Evolutionary conservation across 2,888 invertebrate species (phyloP).

Genomic region (Phaedon cochleariae): DNA sequence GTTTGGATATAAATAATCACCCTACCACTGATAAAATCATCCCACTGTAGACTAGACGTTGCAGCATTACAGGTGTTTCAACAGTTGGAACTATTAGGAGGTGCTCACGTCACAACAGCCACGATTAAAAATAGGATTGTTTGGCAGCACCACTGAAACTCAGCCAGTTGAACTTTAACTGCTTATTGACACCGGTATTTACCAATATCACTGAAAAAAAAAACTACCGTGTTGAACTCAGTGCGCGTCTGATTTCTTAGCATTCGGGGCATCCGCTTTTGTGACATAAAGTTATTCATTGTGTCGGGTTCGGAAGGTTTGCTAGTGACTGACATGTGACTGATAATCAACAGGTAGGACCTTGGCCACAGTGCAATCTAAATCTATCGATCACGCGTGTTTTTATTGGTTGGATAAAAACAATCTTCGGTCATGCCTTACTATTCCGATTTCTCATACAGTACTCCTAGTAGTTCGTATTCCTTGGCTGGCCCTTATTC

Average conservation of each 20-base stretch:
- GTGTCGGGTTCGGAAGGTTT: not conserved
- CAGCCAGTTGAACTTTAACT: conserved; percentile 53
- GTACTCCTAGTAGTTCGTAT: conserved; percentile 67
- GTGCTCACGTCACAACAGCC: conserved; percentile 49
- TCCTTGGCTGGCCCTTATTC: conserved; percentile 66
- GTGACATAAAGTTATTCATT: no score
- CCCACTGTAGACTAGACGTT: not conserved
- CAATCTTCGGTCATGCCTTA: conserved; percentile 67
- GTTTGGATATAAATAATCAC: not conserved
- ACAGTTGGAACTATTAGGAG: conserved; percentile 27
- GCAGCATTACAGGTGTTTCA: conserved; percentile 34
- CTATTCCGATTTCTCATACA: conserved; percentile 68
- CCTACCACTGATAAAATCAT: not conserved
- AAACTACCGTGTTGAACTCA: conserved; percentile 1
- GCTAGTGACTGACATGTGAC: not conserved
- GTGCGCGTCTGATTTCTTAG: no score
- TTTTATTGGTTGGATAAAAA: conserved; percentile 17
- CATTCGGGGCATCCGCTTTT: no score
- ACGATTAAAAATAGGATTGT: conserved; percentile 58
- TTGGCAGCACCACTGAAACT: conserved; percentile 54
- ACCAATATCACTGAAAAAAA: conserved; percentile 12
- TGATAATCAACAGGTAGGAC: not conserved
- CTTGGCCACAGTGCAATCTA: conserved; percentile 1
- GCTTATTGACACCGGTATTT: conserved; percentile 47
- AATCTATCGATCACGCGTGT: conserved; percentile 38